Percentiles rank a stretch among this genome's conserved stretches.
Evolutionary conservation across 2,888 invertebrate species (phyloP).

Genomic region (Drosophila meridiana): DNA sequence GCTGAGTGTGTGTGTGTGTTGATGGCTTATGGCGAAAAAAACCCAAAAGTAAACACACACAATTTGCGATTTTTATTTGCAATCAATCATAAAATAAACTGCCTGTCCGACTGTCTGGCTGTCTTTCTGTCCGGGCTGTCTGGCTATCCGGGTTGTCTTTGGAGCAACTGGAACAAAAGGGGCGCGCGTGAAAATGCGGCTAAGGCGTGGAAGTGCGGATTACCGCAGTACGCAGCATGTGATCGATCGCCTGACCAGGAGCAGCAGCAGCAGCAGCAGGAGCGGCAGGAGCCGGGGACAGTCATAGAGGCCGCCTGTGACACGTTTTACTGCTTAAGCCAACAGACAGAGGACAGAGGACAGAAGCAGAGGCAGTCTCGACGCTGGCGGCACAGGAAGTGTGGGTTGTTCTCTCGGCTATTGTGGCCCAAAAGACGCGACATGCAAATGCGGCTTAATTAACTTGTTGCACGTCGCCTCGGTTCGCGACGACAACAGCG

Average conservation of each 20-base stretch:
- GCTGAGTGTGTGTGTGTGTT: conserved; percentile 41
- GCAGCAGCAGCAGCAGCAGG: conserved; percentile 14
- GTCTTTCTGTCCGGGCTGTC: conserved; percentile 23
- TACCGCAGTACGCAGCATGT: conserved; percentile 80
- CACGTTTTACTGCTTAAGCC: conserved; percentile 73
- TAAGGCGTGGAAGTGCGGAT: conserved; percentile 82
- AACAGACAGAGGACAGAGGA: conserved; percentile 12
- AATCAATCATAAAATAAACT: conserved; percentile 81
- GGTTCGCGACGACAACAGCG: conserved; percentile 48
- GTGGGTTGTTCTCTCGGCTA: conserved; percentile 66
- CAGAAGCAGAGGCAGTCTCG: background rate
- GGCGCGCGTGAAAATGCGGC: conserved; percentile 76
- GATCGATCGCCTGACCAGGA: conserved; percentile 74
- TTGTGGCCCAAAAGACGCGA: conserved; percentile 45
- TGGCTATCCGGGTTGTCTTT: conserved; percentile 21
- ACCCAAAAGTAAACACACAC: conserved; percentile 72
- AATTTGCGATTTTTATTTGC: conserved; percentile 81
- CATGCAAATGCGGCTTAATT: conserved; percentile 84
- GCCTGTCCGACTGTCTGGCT: conserved; percentile 51
- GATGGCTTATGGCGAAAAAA: conserved; percentile 45
- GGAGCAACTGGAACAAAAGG: conserved; percentile 60
- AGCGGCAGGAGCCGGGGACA: conserved; percentile 28
- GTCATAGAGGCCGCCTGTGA: conserved; percentile 70
- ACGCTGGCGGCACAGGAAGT: conserved; percentile 68
- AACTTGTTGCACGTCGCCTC: conserved; percentile 83